Conservation (phyloP, 2,113 vertebrate genomes). For the Toxostoma redivivum region DNA sequence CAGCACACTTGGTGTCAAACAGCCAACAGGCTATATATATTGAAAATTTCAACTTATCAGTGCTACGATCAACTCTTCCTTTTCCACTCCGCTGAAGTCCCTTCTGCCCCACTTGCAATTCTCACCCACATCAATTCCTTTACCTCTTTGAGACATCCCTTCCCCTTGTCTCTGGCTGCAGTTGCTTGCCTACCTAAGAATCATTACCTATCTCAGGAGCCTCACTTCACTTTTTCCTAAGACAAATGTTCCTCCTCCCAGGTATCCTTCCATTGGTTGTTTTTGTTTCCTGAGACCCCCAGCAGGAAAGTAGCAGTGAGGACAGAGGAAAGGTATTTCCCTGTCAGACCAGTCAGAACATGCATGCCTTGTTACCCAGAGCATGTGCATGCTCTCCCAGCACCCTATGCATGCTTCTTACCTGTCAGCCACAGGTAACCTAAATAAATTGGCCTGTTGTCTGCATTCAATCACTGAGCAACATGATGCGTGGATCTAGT, state of each 20-base stretch:
- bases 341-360: not conserved
- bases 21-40: not conserved
- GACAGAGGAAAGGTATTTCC: not conserved
- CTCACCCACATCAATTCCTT: not conserved
- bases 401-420: not conserved
- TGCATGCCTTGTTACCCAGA: not conserved
- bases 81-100: not conserved
- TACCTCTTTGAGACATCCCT: not conserved
- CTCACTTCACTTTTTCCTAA: not conserved
- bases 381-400: accelerated
- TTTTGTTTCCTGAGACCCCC: not conserved
- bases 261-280: not conserved
- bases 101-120: not conserved
- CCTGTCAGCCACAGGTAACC: not conserved
- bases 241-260: not conserved
- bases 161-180: not conserved
- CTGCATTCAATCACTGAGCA: not conserved
- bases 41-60: not conserved
- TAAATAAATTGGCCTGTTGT: conserved; percentile 1
- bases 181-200: not conserved
- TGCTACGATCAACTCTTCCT: not conserved
- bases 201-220: accelerated
- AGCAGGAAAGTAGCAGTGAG: not conserved
- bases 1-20: not conserved
- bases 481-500: not conserved